Percentiles rank a stretch among this genome's conserved stretches.
phyloP scores from a whole-genome alignment of 2,888 invertebrate genomes.

The Colletes collaris region DNA sequence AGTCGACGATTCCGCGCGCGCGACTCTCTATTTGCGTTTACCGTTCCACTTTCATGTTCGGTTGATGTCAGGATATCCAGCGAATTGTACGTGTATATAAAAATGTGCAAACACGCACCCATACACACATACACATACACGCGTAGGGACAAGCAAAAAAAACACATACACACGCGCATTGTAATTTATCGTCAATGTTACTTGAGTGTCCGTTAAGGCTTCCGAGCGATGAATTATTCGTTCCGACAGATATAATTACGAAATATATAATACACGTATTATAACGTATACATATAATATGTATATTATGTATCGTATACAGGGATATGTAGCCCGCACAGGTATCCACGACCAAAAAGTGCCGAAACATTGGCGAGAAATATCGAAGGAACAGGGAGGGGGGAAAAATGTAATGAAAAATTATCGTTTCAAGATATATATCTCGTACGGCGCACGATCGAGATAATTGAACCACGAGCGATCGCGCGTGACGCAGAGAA shows the following conservation, averaged over 20 bases:
- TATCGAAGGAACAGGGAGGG: neutral
- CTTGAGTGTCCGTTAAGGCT: constrained; percentile 41
- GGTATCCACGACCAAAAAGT: constrained; percentile 54
- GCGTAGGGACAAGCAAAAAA: no score
- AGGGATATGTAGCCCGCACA: constrained; percentile 41
- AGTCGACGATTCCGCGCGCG: constrained; percentile 4
- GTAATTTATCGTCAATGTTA: constrained; percentile 40
- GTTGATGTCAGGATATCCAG: constrained; percentile 13
- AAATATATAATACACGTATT: constrained; percentile 50
- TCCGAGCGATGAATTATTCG: constrained; percentile 40
- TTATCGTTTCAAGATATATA: neutral
- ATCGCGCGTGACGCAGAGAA: constrained; percentile 21
- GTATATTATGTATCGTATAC: constrained; percentile 53
- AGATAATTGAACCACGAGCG: constrained; percentile 8
- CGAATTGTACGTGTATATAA: constrained; percentile 44
- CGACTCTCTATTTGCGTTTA: neutral
- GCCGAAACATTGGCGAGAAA: constrained; percentile 51
- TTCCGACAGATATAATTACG: constrained; percentile 35
- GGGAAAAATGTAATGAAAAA: constrained; percentile 13
- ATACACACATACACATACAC: neutral
- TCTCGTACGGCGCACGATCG: constrained; percentile 41
- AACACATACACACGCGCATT: constrained; percentile 11
- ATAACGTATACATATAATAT: constrained; percentile 45
- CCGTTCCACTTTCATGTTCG: constrained; percentile 7
- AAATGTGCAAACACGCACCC: constrained; percentile 27